These are phyloP conservation scores for Lophius piscatorius DNA, from an alignment of 2,113 vertebrate species.

Conservation along the genomic window DNA sequence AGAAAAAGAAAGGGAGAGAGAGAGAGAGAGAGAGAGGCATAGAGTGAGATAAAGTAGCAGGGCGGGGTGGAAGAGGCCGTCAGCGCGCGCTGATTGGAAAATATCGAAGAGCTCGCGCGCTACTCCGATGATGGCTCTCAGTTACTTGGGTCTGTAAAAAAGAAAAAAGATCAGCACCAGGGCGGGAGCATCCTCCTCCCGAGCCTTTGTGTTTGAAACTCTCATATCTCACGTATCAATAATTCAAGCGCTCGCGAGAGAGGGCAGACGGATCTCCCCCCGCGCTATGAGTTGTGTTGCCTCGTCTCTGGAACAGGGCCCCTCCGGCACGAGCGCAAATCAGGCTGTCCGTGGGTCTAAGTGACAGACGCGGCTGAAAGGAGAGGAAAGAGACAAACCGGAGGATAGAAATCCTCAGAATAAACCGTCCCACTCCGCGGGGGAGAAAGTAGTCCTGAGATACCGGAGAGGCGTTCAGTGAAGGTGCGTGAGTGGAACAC, in stretches of 20 bases:
- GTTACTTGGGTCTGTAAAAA: slow-evolving; percentile 57
- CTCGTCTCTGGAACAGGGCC: slow-evolving; percentile 76
- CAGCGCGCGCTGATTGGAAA: slow-evolving; percentile 73
- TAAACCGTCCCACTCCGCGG: slow-evolving; percentile 7
- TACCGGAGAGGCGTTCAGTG: slow-evolving; percentile 4
- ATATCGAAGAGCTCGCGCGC: slow-evolving; percentile 59
- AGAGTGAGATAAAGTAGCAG: slow-evolving; percentile 10
- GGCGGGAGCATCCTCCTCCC: slow-evolving; percentile 65
- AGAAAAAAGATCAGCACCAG: slow-evolving; percentile 22
- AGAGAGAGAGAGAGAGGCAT: slow-evolving; percentile 10
- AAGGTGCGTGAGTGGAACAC: no score
- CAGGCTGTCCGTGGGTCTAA: slow-evolving; percentile 48
- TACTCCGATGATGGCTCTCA: slow-evolving; percentile 71
- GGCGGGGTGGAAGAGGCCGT: slow-evolving; percentile 56
- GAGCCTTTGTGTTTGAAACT: slow-evolving; percentile 86
- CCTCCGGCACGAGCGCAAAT: slow-evolving; percentile 69
- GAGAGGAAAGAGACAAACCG: slow-evolving; percentile 14
- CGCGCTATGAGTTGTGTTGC: slow-evolving; percentile 83
- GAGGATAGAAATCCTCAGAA: slow-evolving; percentile 3
- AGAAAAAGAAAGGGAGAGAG: not conserved
- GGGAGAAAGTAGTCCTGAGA: slow-evolving; percentile 17
- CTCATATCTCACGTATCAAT: slow-evolving; percentile 86
- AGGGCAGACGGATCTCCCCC: slow-evolving; percentile 74
- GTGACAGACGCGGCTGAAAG: slow-evolving; percentile 3
- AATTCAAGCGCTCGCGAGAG: slow-evolving; percentile 83